Evolutionary conservation across 2,888 invertebrate genomes (phyloP).

Genomic region (Epinotia demarniana): DNA sequence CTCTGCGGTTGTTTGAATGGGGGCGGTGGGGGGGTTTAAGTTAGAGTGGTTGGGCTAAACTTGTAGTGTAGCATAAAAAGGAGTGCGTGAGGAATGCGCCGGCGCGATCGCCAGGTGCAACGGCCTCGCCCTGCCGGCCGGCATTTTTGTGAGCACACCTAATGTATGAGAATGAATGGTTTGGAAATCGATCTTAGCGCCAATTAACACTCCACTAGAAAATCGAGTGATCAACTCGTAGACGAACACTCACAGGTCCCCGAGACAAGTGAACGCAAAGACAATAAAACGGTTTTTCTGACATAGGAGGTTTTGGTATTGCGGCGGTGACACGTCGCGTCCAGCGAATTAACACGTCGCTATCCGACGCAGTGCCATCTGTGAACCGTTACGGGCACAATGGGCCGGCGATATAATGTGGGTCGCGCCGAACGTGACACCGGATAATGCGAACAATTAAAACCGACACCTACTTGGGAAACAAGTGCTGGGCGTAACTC

Average conservation of each 20-base stretch:
- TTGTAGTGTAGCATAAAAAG: conserved; percentile 79
- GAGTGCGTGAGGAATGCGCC: conserved; percentile 83
- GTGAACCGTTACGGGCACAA: conserved; percentile 74
- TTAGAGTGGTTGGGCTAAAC: conserved; percentile 69
- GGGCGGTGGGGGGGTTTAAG: conserved; percentile 58
- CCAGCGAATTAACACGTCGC: conserved; percentile 60
- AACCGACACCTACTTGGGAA: conserved; percentile 65
- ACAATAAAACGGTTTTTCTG: conserved; percentile 5
- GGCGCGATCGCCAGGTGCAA: conserved; percentile 80
- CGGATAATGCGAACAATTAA: conserved; percentile 75
- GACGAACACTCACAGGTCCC: background rate
- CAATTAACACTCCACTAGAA: conserved; percentile 52
- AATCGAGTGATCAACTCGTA: conserved; percentile 44
- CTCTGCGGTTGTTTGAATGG: conserved; percentile 55
- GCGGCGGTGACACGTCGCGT: conserved; percentile 44
- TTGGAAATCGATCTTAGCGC: conserved; percentile 59
- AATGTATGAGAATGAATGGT: conserved; percentile 69
- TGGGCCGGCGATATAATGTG: conserved; percentile 76
- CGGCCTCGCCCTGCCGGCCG: conserved; percentile 74
- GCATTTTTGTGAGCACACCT: conserved; percentile 77
- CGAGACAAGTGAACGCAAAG: background rate
- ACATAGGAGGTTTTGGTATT: conserved; percentile 18
- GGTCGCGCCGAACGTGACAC: conserved; percentile 74
- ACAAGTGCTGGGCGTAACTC: conserved; percentile 51
- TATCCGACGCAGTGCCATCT: conserved; percentile 65